Percentiles rank a stretch among this genome's conserved stretches.
Conservation (phyloP, 2,797 vertebrate genomes). For the Streptopelia turtur region DNA sequence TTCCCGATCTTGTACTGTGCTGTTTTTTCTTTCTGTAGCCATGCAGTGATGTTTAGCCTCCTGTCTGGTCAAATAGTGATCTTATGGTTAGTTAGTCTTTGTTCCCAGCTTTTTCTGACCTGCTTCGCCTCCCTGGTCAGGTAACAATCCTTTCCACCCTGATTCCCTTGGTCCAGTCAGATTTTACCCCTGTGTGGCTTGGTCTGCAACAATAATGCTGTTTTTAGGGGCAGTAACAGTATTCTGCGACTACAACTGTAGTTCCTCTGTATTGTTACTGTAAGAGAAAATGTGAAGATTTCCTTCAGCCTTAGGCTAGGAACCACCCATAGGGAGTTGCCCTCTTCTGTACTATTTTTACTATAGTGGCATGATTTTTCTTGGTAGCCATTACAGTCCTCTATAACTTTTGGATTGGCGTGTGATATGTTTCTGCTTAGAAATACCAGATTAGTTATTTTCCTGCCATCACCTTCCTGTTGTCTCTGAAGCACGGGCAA, state of each 20-base stretch:
- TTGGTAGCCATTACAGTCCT: background rate
- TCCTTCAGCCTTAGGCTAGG: background rate
- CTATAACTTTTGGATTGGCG: background rate
- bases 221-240: background rate
- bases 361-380: constrained; percentile 3
- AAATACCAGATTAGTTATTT: background rate
- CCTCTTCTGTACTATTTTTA: constrained; percentile 26
- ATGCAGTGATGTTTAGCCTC: background rate
- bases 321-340: constrained; percentile 26
- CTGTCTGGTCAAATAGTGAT: background rate
- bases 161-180: background rate
- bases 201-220: accelerated
- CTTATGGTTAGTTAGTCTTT: background rate
- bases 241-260: background rate
- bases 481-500: background rate
- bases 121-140: background rate
- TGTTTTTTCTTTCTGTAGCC: background rate
- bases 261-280: background rate
- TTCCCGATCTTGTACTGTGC: background rate
- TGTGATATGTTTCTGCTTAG: background rate
- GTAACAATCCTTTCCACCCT: background rate
- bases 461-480: background rate
- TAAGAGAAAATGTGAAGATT: background rate
- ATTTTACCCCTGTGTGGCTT: background rate
- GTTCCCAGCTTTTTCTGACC: background rate